Conservation (phyloP, 2,113 vertebrate species). For the Aegithalos caudatus region DNA sequence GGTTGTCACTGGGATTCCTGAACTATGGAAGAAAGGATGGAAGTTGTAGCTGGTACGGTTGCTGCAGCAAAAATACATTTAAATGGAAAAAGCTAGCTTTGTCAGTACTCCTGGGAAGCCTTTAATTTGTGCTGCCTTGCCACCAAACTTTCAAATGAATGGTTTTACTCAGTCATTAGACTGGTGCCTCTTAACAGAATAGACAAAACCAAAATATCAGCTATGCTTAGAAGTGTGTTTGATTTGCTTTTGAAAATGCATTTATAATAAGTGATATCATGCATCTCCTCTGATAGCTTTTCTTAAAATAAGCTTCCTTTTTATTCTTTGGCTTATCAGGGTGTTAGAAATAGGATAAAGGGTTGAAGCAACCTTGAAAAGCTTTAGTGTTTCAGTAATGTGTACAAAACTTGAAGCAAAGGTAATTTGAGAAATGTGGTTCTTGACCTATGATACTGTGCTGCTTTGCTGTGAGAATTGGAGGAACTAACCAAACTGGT, state of each 20-base stretch:
- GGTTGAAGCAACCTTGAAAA: not conserved
- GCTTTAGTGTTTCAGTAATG: not conserved
- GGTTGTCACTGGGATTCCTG: not conserved
- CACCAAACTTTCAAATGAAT: not conserved
- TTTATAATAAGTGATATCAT: not conserved
- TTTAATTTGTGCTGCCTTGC: not conserved
- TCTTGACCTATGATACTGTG: conserved; percentile 14
- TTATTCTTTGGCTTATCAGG: not conserved
- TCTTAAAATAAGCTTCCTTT: not conserved
- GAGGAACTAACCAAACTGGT: conserved; percentile 43
- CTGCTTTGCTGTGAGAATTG: not conserved
- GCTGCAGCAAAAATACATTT: not conserved
- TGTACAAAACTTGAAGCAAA: not conserved
- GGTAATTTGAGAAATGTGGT: conserved; percentile 30
- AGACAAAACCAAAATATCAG: not conserved
- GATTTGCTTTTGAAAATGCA: not conserved
- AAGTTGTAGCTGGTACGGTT: not conserved
- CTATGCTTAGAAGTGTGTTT: not conserved
- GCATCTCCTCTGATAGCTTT: not conserved
- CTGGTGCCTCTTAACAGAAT: not conserved
- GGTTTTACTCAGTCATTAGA: not conserved
- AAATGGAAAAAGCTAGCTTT: not conserved
- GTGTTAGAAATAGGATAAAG: not conserved
- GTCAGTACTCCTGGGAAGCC: not conserved
- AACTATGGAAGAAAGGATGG: not conserved